These are phyloP conservation scores for Eutolmus rufibarbis DNA, from an alignment of 2,888 invertebrate species.

Conservation along the genomic window DNA sequence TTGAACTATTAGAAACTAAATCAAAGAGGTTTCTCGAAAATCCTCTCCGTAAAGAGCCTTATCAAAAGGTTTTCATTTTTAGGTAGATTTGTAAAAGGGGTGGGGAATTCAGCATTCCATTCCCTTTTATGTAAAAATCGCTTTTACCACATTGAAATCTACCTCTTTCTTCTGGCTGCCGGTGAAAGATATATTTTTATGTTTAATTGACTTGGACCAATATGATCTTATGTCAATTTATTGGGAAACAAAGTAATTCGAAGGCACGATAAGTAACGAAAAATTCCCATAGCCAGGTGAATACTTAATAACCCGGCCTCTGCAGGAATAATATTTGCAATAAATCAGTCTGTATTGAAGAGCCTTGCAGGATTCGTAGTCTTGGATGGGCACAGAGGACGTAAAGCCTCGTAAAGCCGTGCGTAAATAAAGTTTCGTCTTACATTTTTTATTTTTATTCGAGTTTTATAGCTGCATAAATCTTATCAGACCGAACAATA, in stretches of 20 bases:
- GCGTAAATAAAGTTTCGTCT: conserved; percentile 52
- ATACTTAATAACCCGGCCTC: conserved; percentile 51
- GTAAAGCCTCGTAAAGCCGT: conserved; percentile 37
- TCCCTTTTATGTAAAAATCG: no score
- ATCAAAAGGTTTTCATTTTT: no score
- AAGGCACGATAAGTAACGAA: neutral
- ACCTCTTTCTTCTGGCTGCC: no score
- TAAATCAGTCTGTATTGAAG: conserved; percentile 54
- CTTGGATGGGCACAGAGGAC: neutral
- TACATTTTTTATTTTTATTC: conserved; percentile 54
- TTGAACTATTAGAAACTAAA: no score
- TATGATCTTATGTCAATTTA: neutral
- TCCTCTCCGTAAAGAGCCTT: no score
- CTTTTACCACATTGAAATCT: no score
- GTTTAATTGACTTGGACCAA: no score
- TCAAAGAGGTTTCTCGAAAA: no score
- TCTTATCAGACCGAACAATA: conserved; percentile 51
- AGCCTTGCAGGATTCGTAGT: conserved; percentile 46
- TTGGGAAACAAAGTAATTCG: neutral
- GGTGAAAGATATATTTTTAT: no score
- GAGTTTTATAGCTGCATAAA: conserved; percentile 53
- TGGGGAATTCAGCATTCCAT: no score
- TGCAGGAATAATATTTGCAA: conserved; percentile 52
- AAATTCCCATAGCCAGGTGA: neutral
- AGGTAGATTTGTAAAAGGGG: no score